phyloP scores from a whole-genome alignment of 2,113 vertebrate species.

The Ovis aries region ARS-UI_Ramb_v3.0 NC_056060.1:56426501-56427000 shows the following conservation, averaged over 20 bases:
- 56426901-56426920: neutral
- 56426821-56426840: neutral
- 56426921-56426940: neutral
- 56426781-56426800: neutral
- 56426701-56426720: neutral
- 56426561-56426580: neutral
- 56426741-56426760: neutral
- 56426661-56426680: neutral
- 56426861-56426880: neutral
- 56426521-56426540: neutral
- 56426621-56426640: neutral
- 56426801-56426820: neutral
- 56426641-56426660: neutral
- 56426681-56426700: neutral
- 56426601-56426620: neutral
- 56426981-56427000: neutral
- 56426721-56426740: neutral
- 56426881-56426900: neutral
- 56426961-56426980: neutral
- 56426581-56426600: neutral
- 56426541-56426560: neutral
- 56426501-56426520: neutral
- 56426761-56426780: neutral
- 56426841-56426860: neutral
- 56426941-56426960: neutral